phyloP scores from a whole-genome alignment of 2,888 invertebrate species.

The Elysia crispata region DNA sequence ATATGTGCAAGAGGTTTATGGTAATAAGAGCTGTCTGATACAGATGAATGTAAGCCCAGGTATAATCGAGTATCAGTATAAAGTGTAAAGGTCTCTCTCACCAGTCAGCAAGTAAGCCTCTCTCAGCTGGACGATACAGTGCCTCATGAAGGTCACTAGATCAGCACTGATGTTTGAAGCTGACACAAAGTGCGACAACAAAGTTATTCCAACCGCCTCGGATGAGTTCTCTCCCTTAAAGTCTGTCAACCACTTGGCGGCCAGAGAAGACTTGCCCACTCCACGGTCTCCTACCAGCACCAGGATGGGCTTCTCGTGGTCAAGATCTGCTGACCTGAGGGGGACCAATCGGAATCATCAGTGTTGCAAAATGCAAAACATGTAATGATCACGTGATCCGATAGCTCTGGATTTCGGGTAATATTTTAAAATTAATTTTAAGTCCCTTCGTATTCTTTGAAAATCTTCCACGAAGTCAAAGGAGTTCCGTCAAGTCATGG shows the following conservation, averaged over 20 bases:
- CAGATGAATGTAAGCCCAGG: no score
- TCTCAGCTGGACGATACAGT: conserved; percentile 58
- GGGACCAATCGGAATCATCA: not conserved
- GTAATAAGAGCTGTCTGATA: no score
- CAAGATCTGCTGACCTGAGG: conserved; percentile 39
- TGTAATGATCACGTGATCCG: no score
- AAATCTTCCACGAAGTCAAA: no score
- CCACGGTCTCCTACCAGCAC: conserved; percentile 71
- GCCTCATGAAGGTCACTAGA: conserved; percentile 63
- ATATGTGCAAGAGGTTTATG: no score
- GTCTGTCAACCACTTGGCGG: conserved; percentile 71
- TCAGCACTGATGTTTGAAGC: conserved; percentile 66
- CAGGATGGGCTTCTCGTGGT: conserved; percentile 62
- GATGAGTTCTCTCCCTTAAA: conserved; percentile 58
- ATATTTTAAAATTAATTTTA: no score
- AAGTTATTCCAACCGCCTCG: conserved; percentile 57
- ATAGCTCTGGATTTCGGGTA: no score
- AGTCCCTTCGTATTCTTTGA: no score
- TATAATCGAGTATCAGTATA: no score
- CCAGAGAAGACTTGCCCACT: conserved; percentile 71
- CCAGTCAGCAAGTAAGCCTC: conserved; percentile 48
- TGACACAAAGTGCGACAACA: conserved; percentile 69
- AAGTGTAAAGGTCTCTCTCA: conserved; percentile 6
- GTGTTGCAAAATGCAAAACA: not conserved
- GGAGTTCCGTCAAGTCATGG: no score